Conservation (phyloP, 2,113 vertebrate genomes). For the Mugil cephalus region DNA sequence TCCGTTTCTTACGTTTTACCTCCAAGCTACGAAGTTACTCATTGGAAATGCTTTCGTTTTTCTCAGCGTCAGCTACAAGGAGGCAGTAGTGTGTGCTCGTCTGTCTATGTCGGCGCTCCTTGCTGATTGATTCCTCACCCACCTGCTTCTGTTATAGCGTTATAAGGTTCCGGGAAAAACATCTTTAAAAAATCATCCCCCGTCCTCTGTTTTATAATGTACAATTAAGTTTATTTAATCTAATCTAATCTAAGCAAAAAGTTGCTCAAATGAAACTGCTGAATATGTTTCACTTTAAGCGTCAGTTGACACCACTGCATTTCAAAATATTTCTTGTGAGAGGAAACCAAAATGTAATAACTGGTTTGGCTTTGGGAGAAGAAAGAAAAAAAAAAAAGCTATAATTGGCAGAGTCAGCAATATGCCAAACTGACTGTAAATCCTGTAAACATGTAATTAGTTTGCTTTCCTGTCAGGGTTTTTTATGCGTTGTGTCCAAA, state of each 20-base stretch:
- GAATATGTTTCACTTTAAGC: not conserved
- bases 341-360: constrained; percentile 12
- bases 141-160: not conserved
- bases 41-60: too few relatives aligned
- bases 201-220: too few relatives aligned
- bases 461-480: constrained; percentile 57
- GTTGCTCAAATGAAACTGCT: too few relatives aligned
- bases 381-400: constrained; percentile 13
- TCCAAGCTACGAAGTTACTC: fast-evolving
- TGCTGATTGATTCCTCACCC: not conserved
- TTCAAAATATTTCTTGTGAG: constrained; percentile 4
- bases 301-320: not conserved
- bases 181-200: too few relatives aligned
- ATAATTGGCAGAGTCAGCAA: constrained; percentile 47
- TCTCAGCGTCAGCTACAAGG: too few relatives aligned
- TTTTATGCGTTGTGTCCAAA: constrained; percentile 68
- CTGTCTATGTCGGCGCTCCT: too few relatives aligned
- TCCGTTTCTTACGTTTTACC: fast-evolving
- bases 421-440: constrained; percentile 62
- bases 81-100: not conserved
- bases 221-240: too few relatives aligned
- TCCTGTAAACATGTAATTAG: constrained; percentile 73
- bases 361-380: constrained; percentile 33
- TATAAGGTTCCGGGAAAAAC: too few relatives aligned
- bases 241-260: too few relatives aligned